A percentile compares a stretch with the other conserved stretches of the same genome.
phyloP scores from a whole-genome alignment of 2,888 invertebrate genomes.

The Calameuta filiformis region DNA sequence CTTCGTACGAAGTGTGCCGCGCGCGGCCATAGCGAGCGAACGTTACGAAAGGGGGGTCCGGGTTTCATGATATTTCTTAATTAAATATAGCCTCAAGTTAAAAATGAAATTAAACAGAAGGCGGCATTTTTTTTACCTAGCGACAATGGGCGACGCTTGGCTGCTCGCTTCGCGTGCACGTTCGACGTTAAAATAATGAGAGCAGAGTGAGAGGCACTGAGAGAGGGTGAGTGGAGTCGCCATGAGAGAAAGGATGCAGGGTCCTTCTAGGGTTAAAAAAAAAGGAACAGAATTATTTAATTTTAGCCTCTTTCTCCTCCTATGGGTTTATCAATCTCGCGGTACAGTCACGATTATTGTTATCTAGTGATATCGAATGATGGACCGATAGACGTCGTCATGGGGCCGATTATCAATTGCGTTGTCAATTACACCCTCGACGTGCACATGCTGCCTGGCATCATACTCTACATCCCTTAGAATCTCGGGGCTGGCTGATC shows the following conservation, averaged over 20 bases:
- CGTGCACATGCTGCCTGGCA: conserved; percentile 46
- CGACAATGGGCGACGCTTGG: conserved; percentile 5
- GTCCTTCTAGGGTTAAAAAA: background rate
- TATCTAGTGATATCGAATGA: background rate
- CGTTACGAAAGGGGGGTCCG: conserved; percentile 16
- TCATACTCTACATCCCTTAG: conserved; percentile 23
- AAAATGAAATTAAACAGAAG: conserved; percentile 60
- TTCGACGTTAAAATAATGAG: background rate
- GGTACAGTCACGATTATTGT: background rate
- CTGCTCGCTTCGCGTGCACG: background rate
- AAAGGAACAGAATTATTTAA: background rate
- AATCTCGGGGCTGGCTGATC: conserved; percentile 54
- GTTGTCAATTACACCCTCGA: conserved; percentile 58
- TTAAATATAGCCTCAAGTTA: conserved; percentile 57
- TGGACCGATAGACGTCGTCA: background rate
- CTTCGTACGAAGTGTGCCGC: background rate
- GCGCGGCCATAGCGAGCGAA: background rate
- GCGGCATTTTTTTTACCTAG: conserved; percentile 43
- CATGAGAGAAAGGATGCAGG: background rate
- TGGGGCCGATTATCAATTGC: conserved; percentile 58
- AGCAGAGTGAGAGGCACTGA: background rate
- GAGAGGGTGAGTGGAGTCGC: background rate
- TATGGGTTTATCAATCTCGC: background rate
- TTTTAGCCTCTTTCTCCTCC: background rate
- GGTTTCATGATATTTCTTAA: conserved; percentile 57